A percentile compares a stretch with the other conserved stretches of the same genome.
These are phyloP conservation scores for Peribatodes rhomboidaria DNA, from an alignment of 2,888 invertebrate genomes.

Conservation along the genomic window DNA sequence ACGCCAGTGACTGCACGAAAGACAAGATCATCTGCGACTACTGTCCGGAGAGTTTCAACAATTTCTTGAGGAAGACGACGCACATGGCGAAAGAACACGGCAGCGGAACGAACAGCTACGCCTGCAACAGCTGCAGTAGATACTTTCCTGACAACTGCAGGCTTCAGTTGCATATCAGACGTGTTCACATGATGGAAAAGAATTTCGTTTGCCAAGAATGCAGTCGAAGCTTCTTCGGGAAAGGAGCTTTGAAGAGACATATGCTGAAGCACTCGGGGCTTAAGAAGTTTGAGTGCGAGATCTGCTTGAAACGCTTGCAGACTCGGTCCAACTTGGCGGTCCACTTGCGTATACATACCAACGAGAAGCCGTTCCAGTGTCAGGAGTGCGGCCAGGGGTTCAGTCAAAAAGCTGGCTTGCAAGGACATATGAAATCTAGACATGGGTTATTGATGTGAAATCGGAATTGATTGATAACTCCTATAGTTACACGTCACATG, in stretches of 20 bases:
- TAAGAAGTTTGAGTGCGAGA: constrained; percentile 56
- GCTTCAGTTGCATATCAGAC: constrained; percentile 53
- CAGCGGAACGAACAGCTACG: constrained; percentile 38
- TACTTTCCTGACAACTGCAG: constrained; percentile 51
- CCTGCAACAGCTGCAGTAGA: constrained; percentile 66
- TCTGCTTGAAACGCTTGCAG: constrained; percentile 59
- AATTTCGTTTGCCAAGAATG: constrained; percentile 59
- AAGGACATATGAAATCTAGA: constrained; percentile 70
- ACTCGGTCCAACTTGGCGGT: constrained; percentile 48
- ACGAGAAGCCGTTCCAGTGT: constrained; percentile 47
- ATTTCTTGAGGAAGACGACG: constrained; percentile 51
- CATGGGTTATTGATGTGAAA: constrained; percentile 53
- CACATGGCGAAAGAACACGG: constrained; percentile 60
- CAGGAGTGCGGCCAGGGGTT: constrained; percentile 52
- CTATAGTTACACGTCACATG: too few species aligned
- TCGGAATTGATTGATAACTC: too few species aligned
- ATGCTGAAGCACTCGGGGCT: constrained; percentile 56
- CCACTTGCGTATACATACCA: constrained; percentile 58
- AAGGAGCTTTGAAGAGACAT: constrained; percentile 50
- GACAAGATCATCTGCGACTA: constrained; percentile 36
- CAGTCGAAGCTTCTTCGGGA: constrained; percentile 58
- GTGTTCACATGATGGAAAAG: constrained; percentile 62
- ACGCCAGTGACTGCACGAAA: constrained; percentile 1
- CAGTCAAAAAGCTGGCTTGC: constrained; percentile 67
- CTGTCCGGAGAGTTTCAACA: constrained; percentile 60